A percentile compares a stretch with the other conserved stretches of the same genome.
phyloP scores from a whole-genome alignment of 2,113 vertebrate genomes.

The Myocastor coypus region DNA sequence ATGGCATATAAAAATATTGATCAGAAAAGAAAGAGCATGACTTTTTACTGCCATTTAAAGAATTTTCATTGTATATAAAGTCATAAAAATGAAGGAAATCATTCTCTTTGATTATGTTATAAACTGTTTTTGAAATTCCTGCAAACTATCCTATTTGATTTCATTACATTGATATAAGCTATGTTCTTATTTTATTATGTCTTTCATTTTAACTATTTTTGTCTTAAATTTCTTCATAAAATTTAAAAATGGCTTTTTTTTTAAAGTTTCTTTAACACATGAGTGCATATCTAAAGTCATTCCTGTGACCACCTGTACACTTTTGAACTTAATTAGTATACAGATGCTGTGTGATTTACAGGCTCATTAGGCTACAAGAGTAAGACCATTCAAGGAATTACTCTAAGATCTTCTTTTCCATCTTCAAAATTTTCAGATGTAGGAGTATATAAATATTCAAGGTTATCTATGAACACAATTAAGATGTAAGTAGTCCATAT shows the following conservation, averaged over 20 bases:
- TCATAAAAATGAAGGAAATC: conserved; percentile 47
- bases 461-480: neutral
- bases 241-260: neutral
- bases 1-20: neutral
- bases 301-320: conserved; percentile 37
- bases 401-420: neutral
- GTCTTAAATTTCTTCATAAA: neutral
- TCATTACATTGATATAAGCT: conserved; percentile 49
- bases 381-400: neutral
- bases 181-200: conserved; percentile 65
- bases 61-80: neutral
- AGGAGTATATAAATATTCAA: neutral
- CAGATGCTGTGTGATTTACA: conserved; percentile 1
- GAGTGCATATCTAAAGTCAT: neutral
- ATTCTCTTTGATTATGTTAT: conserved; percentile 63
- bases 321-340: conserved; percentile 27
- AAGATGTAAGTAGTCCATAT: neutral
- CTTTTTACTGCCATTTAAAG: neutral
- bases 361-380: neutral
- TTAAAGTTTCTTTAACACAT: neutral
- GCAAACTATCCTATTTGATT: conserved; percentile 66
- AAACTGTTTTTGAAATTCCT: conserved; percentile 66
- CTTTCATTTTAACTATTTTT: conserved; percentile 64
- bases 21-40: neutral
- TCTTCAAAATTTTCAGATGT: neutral